These are phyloP conservation scores for Caenorhabditis sinica DNA, from an alignment of 2,888 invertebrate species.

Conservation along the genomic window DNA sequence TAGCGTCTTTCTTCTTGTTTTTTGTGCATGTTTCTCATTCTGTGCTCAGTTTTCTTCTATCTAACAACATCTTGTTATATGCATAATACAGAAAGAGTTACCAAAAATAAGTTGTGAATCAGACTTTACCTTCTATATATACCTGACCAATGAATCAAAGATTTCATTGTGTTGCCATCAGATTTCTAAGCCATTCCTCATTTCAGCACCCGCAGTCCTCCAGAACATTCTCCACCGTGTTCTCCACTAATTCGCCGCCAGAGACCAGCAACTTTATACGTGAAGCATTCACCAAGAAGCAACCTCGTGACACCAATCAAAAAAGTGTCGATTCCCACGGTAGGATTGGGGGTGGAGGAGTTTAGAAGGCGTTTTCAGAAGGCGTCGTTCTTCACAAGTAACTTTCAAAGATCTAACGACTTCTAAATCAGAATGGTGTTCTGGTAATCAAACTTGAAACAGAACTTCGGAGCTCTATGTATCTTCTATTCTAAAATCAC, in stretches of 20 bases:
- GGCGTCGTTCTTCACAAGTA: neutral
- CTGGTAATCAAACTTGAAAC: neutral
- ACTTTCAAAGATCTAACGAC: slow-evolving; percentile 6
- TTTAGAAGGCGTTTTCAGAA: neutral
- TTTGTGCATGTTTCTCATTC: slow-evolving; percentile 1
- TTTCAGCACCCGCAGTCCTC: slow-evolving; percentile 59
- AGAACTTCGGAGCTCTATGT: too few species aligned
- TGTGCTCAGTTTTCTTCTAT: neutral
- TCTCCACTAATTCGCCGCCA: slow-evolving; percentile 52
- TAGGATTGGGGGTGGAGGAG: slow-evolving; percentile 7
- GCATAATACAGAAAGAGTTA: too few species aligned
- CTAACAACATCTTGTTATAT: too few species aligned
- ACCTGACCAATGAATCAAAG: neutral
- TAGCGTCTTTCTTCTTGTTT: slow-evolving; percentile 3
- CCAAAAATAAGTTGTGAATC: too few species aligned
- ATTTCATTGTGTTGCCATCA: neutral
- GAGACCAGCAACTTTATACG: slow-evolving; percentile 50
- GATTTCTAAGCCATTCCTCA: neutral
- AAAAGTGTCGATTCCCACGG: slow-evolving; percentile 45
- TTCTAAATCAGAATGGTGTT: too few species aligned
- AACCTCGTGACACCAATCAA: slow-evolving; percentile 20
- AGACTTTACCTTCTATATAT: too few species aligned
- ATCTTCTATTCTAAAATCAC: too few species aligned
- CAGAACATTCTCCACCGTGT: slow-evolving; percentile 51
- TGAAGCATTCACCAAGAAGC: slow-evolving; percentile 39